phyloP scores from a whole-genome alignment of 2,113 vertebrate genomes.

The Cnemophilus loriae region DNA sequence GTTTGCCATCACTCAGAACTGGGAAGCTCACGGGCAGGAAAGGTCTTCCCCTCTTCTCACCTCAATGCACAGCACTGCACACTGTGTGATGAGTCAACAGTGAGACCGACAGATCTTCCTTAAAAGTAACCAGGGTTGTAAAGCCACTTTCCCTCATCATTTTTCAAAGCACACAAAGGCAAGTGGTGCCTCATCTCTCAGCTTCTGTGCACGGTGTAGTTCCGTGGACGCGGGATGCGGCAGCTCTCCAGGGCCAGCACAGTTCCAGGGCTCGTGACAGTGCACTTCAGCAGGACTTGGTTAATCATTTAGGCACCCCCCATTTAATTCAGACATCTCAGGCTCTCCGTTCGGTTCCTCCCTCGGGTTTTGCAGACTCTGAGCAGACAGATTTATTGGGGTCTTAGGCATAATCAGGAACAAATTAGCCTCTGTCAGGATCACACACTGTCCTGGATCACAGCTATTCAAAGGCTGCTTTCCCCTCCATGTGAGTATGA shows the following conservation, averaged over 20 bases:
- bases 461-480: constrained; percentile 15
- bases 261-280: not conserved
- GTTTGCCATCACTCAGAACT: not conserved
- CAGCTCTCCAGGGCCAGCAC: not conserved
- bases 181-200: not conserved
- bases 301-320: constrained; percentile 39
- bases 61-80: not conserved
- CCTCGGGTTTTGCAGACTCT: constrained; percentile 40
- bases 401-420: constrained; percentile 66
- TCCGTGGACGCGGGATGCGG: not conserved
- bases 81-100: not conserved
- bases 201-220: not conserved
- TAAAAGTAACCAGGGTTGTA: not conserved
- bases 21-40: not conserved
- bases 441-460: constrained; percentile 18
- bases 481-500: constrained; percentile 29
- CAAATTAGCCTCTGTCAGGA: constrained; percentile 65
- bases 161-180: not conserved
- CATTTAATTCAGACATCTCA: constrained; percentile 54
- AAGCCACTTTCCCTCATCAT: not conserved
- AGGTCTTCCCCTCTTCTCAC: not conserved
- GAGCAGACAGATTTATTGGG: constrained; percentile 63
- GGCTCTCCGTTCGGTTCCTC: constrained; percentile 43
- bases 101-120: not conserved
- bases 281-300: constrained; percentile 33